Evolutionary conservation across 2,113 vertebrate species (phyloP), one percentile per base, ranked within the genome.

Genomic region (Halcyon malimbica): DNA sequence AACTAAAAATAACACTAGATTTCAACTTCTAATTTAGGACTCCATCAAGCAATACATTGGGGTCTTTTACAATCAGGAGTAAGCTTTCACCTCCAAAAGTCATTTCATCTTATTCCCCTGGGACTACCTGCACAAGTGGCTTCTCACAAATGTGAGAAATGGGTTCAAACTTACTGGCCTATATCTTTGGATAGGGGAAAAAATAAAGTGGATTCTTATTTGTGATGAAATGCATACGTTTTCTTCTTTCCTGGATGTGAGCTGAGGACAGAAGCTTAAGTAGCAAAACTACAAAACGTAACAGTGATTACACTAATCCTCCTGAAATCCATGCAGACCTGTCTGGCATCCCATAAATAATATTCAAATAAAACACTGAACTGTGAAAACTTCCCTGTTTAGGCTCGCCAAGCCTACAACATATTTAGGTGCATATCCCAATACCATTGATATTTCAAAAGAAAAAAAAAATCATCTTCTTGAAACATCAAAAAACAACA

Each of bases 251-350:
- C 39, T 78, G 56, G 83, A 64, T 7, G 13, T 60, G 76, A 90
- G 68, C 62, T 88, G 87, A 97, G 57, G 69, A 95, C 84, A 46
- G 39, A 73, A 87, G 53, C 65, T 95, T 92, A 82, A 95, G 73
- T 19, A 90, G 39, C 31, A 93, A 73, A 87, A 95, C 84, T 92
- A 44, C 79, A 94, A 92, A 94, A 83, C 5, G 17, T 80, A 95
- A 46, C 80, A 64, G 69, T 64, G 77, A 87, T 95, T 95, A 92
- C 90, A 91, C 35, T 97, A 96, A 95, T 94, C 68, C 67, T 83
- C 24, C 59, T 64, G 80, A 93, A 94, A 97, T 84, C 88, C 83
- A 81, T 48, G 51, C 44, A 70, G 56, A 51, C 57, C 89, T 86
- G 68, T 90, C 91, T 86, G 91, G 44, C 70, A 74, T 90, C 68